Evolutionary conservation across 2,113 vertebrate genomes (phyloP), one percentile per base, ranked within the genome.

Genomic region (Mustela lutreola): DNA sequence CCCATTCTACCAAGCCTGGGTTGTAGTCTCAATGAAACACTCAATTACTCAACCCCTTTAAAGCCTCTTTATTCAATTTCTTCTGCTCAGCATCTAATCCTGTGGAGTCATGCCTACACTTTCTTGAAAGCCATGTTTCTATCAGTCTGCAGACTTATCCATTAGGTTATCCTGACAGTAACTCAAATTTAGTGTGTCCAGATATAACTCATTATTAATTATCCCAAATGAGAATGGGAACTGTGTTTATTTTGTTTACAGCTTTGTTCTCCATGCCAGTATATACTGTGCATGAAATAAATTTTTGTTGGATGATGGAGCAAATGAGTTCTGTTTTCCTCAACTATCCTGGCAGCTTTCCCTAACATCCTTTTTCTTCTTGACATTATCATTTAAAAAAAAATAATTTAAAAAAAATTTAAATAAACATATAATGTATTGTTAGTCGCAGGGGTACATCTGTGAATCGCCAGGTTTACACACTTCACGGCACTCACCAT

Each of bases 241-340:
- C 3, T 48, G 28, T 33, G 14, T 73, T 92, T 80, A n/a, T 93
- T 93, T 89, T 93, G 33, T 50, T 97, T 83, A 26, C n/a, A 50
- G 56, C 24, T 62, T 6, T 42, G 14, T 78, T 95, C 39, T 95
- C 33, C 16, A 45, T 33, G 2, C 79, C 33, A 7, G 24, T 83
- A 5, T 21, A 36, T 53, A 70, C n/a, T 36, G 3, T 93, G 15
- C 5, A 73, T 39, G 8, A 45, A 82, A 14, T 62, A 5, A 39
- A 18, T 88, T 93, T 94, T 73, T 96, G 31, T 82, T 96, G 62
- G 24, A 31, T 82, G 33, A 71, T 60, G 65, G 31, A 89, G 60
- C 3, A 36, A 50, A 79, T 84, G 31, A 76, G 58, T 36, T 58
- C 18, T 56, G 14, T 94, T 97, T 97, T 63, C 42, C 21, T 95